These are phyloP conservation scores for Hydropotes inermis DNA, from an alignment of 2,113 vertebrate species.

Conservation along the genomic window DNA sequence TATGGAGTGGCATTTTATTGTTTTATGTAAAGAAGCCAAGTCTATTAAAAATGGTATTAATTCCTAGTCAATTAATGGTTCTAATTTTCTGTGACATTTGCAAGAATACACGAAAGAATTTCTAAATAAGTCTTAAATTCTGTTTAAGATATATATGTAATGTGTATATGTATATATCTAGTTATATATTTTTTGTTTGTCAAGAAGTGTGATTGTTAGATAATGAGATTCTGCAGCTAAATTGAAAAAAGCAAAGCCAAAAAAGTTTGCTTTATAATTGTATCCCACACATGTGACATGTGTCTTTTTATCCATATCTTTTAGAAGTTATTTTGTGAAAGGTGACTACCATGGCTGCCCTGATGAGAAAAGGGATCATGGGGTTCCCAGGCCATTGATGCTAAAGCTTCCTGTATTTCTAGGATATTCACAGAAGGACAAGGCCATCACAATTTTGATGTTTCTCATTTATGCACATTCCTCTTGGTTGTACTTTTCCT, in stretches of 20 bases:
- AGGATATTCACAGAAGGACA: neutral
- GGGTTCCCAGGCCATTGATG: conserved; percentile 33
- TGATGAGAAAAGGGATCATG: neutral
- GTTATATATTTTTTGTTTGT: neutral
- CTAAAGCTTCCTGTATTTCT: conserved; percentile 61
- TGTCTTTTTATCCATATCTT: neutral
- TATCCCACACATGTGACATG: neutral
- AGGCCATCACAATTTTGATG: conserved; percentile 65
- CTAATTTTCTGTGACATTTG: neutral
- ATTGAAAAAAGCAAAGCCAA: neutral
- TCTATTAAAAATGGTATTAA: neutral
- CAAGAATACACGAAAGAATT: neutral
- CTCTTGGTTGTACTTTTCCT: conserved; percentile 23
- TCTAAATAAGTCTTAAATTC: neutral
- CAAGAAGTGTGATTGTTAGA: neutral
- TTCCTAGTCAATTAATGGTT: neutral
- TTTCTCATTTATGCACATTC: conserved; percentile 59
- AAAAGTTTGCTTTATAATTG: neutral
- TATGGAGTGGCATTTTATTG: neutral
- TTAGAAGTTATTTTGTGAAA: conserved; percentile 13
- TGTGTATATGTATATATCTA: neutral
- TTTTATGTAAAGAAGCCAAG: neutral
- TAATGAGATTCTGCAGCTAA: neutral
- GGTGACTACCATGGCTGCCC: neutral
- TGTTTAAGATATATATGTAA: neutral